These are phyloP conservation scores for Loriculus beryllinus DNA, from an alignment of 2,797 vertebrate genomes.

Conservation along the genomic window DNA sequence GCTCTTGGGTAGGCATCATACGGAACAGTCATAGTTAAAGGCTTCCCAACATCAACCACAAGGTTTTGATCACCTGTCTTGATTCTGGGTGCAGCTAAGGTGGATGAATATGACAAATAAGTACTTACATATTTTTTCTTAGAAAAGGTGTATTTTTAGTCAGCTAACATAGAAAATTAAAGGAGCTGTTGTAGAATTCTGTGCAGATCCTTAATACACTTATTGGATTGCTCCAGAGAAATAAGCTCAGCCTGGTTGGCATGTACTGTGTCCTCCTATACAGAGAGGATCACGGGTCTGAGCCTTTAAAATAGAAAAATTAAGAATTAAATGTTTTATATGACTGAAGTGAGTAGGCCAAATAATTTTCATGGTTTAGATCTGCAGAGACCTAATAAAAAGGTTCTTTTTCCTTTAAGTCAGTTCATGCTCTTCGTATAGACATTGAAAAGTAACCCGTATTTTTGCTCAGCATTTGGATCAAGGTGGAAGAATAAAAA, in stretches of 20 bases:
- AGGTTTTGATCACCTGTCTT: constrained; percentile 92
- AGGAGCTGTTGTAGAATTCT: neutral
- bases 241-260: neutral
- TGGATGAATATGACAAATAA: constrained; percentile 9
- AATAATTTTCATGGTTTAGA: neutral
- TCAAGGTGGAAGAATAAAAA: neutral
- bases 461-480: neutral
- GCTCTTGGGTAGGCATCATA: constrained; percentile 93
- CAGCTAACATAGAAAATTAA: neutral
- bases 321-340: neutral
- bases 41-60: constrained; percentile 91
- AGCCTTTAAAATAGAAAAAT: neutral
- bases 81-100: constrained; percentile 88
- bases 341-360: neutral
- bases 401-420: neutral
- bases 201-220: neutral
- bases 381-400: neutral
- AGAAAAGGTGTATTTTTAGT: neutral
- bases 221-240: neutral
- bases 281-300: neutral
- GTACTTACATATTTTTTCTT: neutral
- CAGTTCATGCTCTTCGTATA: neutral
- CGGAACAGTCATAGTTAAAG: constrained; percentile 89
- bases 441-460: neutral
- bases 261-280: neutral